Percentiles rank a stretch among this genome's conserved stretches.
Conservation (phyloP, 2,888 invertebrate species). For the Athrips mouffetella region DNA sequence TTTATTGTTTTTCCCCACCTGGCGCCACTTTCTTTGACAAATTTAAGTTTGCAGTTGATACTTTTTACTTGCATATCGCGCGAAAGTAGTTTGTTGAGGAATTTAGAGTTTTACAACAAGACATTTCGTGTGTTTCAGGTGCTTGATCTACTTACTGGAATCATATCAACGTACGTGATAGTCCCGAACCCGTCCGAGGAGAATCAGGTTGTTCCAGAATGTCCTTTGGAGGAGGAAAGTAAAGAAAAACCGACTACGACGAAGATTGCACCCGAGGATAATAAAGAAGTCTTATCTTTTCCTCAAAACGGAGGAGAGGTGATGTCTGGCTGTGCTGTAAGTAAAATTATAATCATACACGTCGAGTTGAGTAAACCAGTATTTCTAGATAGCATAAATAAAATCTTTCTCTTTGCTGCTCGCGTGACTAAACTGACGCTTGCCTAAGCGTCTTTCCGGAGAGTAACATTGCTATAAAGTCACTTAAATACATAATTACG, state of each 20-base stretch:
- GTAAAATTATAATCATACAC: conserved; percentile 30
- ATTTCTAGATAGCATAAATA: no score
- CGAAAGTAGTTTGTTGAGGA: no score
- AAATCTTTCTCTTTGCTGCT: no score
- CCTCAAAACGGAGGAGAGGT: conserved; percentile 45
- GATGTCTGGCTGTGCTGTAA: conserved; percentile 49
- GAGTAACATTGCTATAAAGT: no score
- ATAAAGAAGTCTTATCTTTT: conserved; percentile 43
- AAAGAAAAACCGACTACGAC: conserved; percentile 38
- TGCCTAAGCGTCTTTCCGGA: no score
- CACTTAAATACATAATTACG: no score
- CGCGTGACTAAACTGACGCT: no score
- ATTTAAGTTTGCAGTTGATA: no score
- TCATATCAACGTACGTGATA: conserved; percentile 75
- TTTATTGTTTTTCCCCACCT: no score
- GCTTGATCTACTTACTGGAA: conserved; percentile 76
- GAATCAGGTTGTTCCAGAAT: conserved; percentile 78
- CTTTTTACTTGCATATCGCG: no score
- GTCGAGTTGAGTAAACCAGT: no score
- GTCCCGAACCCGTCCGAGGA: conserved; percentile 68
- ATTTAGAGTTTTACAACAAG: background rate
- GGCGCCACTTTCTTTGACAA: no score
- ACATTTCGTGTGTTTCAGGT: conserved; percentile 44
- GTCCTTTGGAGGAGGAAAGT: conserved; percentile 54
- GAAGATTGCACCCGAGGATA: conserved; percentile 43